Conservation (phyloP, 2,113 vertebrate species). For the Ceyx margarethae region DNA sequence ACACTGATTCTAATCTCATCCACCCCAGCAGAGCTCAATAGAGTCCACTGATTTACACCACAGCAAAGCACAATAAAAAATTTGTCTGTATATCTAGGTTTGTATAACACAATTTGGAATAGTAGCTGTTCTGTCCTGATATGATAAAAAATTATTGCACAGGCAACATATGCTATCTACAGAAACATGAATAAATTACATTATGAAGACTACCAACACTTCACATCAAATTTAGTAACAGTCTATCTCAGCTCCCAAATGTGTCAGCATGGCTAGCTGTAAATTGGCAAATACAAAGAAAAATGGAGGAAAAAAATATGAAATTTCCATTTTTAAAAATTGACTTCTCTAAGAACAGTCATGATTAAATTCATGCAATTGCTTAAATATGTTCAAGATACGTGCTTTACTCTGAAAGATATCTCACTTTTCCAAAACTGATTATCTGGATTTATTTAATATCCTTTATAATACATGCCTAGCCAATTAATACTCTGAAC, state of each 20-base stretch:
- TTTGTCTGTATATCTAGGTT: conserved; percentile 31
- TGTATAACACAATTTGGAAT: conserved; percentile 52
- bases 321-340: conserved; percentile 10
- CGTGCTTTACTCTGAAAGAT: neutral
- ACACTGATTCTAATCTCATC: conserved; percentile 43
- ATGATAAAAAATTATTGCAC: conserved; percentile 55
- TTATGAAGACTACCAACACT: conserved; percentile 62
- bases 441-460: neutral
- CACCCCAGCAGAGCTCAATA: conserved; percentile 13
- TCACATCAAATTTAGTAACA: conserved; percentile 68
- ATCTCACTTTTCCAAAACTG: neutral
- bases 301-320: neutral
- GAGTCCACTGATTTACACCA: conserved; percentile 17
- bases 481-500: neutral
- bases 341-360: neutral
- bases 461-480: neutral
- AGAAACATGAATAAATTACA: conserved; percentile 73
- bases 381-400: neutral
- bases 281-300: conserved; percentile 57
- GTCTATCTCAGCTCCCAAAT: conserved; percentile 62
- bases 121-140: conserved; percentile 36
- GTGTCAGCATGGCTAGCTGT: conserved; percentile 58
- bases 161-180: conserved; percentile 64
- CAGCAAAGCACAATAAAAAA: conserved; percentile 43
- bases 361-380: neutral